Percentiles rank a stretch among this genome's conserved stretches.
phyloP scores from a whole-genome alignment of 2,113 vertebrate genomes.

The Sarotherodon lohbergeri region DNA sequence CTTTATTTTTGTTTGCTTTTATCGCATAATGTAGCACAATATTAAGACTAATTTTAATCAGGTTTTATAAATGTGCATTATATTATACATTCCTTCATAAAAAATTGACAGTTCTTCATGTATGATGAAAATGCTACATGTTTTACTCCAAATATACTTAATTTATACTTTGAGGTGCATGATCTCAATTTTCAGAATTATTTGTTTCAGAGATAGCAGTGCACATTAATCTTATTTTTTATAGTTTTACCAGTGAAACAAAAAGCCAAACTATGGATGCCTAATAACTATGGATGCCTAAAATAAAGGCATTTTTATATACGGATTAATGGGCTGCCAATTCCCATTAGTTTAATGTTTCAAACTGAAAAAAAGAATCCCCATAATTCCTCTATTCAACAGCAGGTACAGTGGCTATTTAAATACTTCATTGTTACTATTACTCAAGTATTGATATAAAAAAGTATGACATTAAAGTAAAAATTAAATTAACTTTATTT shows the following conservation, averaged over 20 bases:
- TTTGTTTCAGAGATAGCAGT: background rate
- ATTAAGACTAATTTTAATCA: background rate
- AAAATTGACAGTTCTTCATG: background rate
- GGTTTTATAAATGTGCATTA: background rate
- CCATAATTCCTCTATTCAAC: background rate
- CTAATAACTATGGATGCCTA: background rate
- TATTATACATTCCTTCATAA: background rate
- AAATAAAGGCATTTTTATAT: background rate
- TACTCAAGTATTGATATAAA: background rate
- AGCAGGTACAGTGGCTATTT: background rate
- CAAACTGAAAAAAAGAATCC: background rate
- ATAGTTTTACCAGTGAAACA: background rate
- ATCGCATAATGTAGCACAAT: background rate
- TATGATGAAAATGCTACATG: background rate
- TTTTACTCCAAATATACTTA: background rate
- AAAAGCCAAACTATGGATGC: background rate
- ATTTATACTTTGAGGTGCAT: background rate
- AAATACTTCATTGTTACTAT: background rate
- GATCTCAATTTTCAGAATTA: background rate
- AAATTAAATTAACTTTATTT: background rate
- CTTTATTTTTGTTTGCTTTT: background rate
- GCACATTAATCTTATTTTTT: background rate
- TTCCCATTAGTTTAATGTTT: background rate
- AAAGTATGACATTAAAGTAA: background rate
- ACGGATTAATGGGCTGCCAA: background rate